A percentile compares a stretch with the other conserved stretches of the same genome.
Evolutionary conservation across 2,888 invertebrate species (phyloP).

Genomic region (Cyaniris semiargus): DNA sequence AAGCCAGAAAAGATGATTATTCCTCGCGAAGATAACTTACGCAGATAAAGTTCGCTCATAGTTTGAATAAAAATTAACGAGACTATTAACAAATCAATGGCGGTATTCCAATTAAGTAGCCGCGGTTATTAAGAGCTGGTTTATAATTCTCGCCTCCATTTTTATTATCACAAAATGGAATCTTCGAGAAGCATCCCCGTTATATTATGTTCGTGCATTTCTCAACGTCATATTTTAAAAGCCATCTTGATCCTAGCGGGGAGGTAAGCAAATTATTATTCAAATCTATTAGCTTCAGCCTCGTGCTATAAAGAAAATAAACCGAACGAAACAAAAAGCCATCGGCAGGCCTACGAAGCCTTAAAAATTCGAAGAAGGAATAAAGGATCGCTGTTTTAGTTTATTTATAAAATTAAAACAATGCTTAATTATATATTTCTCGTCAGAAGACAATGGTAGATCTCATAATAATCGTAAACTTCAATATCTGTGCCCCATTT

Average conservation of each 20-base stretch:
- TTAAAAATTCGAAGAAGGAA: conserved; percentile 53
- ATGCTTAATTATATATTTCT: conserved; percentile 48
- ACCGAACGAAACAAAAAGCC: not conserved
- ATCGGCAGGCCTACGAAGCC: conserved; percentile 49
- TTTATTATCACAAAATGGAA: conserved; percentile 69
- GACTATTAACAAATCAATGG: conserved; percentile 72
- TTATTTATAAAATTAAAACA: conserved; percentile 48
- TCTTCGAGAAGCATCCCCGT: conserved; percentile 52
- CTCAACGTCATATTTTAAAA: conserved; percentile 35
- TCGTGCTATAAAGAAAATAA: not conserved
- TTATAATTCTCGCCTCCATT: conserved; percentile 56
- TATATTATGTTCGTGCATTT: conserved; percentile 38
- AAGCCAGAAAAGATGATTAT: conserved; percentile 4
- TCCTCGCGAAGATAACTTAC: conserved; percentile 48
- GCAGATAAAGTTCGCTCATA: conserved; percentile 53
- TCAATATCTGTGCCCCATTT: conserved; percentile 38
- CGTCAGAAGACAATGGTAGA: conserved; percentile 43
- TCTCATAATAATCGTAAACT: conserved; percentile 42
- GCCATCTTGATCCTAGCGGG: conserved; percentile 34
- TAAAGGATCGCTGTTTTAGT: conserved; percentile 42
- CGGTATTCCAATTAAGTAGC: conserved; percentile 68
- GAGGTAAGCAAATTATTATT: conserved; percentile 33
- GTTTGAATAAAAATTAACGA: conserved; percentile 64
- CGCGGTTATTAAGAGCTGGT: conserved; percentile 58
- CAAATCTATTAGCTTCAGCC: conserved; percentile 25